Base-by-base conservation (phyloP, 2,113 vertebrate species). In the Neolamprologus brichardi region DNA sequence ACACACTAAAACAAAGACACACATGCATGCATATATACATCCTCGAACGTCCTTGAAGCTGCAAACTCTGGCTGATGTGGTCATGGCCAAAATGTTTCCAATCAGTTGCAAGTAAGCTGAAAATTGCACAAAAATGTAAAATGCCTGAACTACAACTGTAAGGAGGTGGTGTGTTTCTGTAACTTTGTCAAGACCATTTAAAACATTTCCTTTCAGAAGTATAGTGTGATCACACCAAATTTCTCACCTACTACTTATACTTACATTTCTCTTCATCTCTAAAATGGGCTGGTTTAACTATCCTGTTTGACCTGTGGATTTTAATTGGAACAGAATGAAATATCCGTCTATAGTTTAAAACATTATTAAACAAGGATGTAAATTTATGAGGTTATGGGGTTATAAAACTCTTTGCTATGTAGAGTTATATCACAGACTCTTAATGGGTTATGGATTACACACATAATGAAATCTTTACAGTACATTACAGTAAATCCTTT, bases 51-150 rank as follows among this genome's bases (percentile, higher is more conserved):
- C 44, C 70, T 44, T 30, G 23, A 77, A 30, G 70, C 70, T 77
- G 25, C 70, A 49, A 28, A 1, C 23, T 77, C 44, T 77, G 70
- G 70, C 44, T 77, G 70, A 77, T 77, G 41, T 49, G 41, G 70
- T 77, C 41, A 49, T 77, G 70, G 25, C 70, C 70, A 49, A 25
- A 77, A 30, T 49, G 70, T 49, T 77, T 77, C 70, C 25, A 49
- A 49, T 77, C 23, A 49, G 70, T 30, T 77, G 1, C 70, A 30
- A 77, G 44, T 75, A 49, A 75, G 44, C 14, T 49, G 15, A 49
- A 46, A 77, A 49, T 18, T 77, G 25, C 70, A 49, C 44, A 11
- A 18, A 49, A 77, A 30, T 30, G 15, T 49, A 77, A 77, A 75
- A 46, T 46, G 3, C 39, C 0, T 75, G 1, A 46, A 46, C 41